Conservation (phyloP, 2,797 vertebrate species). For the Malacoraja senta region DNA sequence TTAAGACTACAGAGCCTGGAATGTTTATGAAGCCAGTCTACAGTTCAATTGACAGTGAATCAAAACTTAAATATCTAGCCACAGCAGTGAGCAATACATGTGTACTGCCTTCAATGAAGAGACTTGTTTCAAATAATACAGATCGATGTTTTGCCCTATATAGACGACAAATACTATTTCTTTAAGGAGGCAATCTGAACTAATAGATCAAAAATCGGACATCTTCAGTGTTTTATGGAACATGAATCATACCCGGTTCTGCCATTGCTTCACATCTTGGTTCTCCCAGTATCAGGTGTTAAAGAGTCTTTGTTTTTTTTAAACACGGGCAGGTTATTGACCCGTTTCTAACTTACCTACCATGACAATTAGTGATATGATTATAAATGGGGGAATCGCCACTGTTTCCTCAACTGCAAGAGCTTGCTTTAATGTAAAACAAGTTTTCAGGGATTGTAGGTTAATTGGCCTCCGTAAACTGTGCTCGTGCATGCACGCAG, state of each 20-base stretch:
- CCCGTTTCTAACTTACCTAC: background rate
- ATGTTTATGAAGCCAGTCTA: background rate
- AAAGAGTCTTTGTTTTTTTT: background rate
- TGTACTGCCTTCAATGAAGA: background rate
- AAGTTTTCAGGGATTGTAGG: background rate
- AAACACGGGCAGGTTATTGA: background rate
- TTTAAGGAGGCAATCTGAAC: background rate
- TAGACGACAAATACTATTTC: background rate
- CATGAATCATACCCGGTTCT: background rate
- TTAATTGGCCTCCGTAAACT: too few relatives aligned
- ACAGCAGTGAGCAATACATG: background rate
- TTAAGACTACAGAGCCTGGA: background rate
- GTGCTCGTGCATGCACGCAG: too few relatives aligned
- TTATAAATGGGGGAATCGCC: background rate
- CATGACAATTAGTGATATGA: background rate
- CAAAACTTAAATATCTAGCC: background rate
- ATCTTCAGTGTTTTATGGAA: background rate
- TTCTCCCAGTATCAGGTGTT: background rate
- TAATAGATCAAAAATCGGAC: too few relatives aligned
- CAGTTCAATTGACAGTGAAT: background rate
- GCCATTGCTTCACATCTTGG: background rate
- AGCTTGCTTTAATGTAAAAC: background rate
- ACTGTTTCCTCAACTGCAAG: background rate
- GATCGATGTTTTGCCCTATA: background rate
- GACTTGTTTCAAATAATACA: background rate